Percentiles rank a stretch among this genome's conserved stretches.
These are phyloP conservation scores for Caenorhabditis sp. DNA, from an alignment of 2,888 invertebrate genomes.

Conservation along the genomic window DNA sequence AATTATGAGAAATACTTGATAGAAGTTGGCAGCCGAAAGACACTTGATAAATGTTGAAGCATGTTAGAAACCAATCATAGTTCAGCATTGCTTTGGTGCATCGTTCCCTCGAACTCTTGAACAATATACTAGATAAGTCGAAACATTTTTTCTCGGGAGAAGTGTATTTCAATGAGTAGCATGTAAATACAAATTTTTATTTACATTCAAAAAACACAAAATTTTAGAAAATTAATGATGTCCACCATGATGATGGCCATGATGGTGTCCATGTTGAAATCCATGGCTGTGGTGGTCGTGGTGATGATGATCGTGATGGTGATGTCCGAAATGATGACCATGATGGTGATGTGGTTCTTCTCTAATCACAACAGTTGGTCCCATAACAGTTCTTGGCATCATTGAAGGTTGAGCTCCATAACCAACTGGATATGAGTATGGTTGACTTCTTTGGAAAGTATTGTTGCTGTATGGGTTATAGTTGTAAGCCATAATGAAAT, in stretches of 20 bases:
- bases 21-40: too few species aligned
- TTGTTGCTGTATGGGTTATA: background rate
- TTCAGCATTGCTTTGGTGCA: too few species aligned
- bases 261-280: background rate
- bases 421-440: background rate
- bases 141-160: too few species aligned
- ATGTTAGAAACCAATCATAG: too few species aligned
- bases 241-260: slow-evolving; percentile 17
- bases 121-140: too few species aligned
- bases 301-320: slow-evolving; percentile 9
- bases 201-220: background rate
- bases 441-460: too few species aligned
- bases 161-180: too few species aligned
- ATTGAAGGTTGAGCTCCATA: background rate
- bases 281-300: background rate
- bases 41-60: too few species aligned
- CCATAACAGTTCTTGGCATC: background rate
- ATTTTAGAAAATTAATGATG: background rate
- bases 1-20: too few species aligned
- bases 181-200: too few species aligned
- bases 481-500: slow-evolving; percentile 6
- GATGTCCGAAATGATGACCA: slow-evolving; percentile 8
- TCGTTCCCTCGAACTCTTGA: too few species aligned
- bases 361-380: background rate
- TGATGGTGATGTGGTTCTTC: slow-evolving; percentile 8